Base-by-base conservation (phyloP, 2,797 vertebrate species). In the Sylvilagus floridanus region DNA sequence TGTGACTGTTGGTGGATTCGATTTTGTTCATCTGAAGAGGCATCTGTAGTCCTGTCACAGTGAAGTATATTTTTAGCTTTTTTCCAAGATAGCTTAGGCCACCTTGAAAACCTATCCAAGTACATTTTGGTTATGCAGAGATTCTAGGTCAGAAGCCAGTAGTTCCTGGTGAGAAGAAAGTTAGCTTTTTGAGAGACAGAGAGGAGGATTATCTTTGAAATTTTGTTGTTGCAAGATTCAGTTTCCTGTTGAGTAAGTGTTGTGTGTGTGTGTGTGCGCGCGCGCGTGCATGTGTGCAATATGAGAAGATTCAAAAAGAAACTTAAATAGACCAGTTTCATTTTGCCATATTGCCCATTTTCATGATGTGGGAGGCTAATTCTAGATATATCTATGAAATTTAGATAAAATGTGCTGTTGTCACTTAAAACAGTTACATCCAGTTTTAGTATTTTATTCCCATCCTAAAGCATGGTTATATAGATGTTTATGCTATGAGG, bases 61-160 rank as follows among this genome's bases (percentile, higher is more conserved):
- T 84, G 30, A 91, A 91, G 72, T 87, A 32, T 89, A 94, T 96
- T 95, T 97, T 97, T 96, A 96, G 81, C 68, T 76, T 78, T 83
- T 93, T 95, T 54, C 86, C 86, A 92, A 95, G 88, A 88, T 94
- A 83, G 69, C 52, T 35, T 73, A 91, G 86, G 95, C 83, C 50
- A 94, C 92, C 88, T 96, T 97, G 95, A 95, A 96, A 90, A 71
- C 35, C 79, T 94, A 69, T 84, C 89, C 85, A 93, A 94, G 88
- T 94, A 93, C 54, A 93, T 93, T 96, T 95, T 96, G 93, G 50
- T 95, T 95, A 89, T 94, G 84, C 87, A 96, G 69, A 91, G 87
- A 65, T 50, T 88, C 42, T 91, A 91, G 90, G 90, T 95, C 71
- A 91, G 94, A 96, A 96, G 90, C 92, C 90, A 95, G 78, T 65